Percentiles rank a stretch among this genome's conserved stretches.
Conservation (phyloP, 2,797 vertebrate genomes). For the Pantherophis alleghaniensis region DNA sequence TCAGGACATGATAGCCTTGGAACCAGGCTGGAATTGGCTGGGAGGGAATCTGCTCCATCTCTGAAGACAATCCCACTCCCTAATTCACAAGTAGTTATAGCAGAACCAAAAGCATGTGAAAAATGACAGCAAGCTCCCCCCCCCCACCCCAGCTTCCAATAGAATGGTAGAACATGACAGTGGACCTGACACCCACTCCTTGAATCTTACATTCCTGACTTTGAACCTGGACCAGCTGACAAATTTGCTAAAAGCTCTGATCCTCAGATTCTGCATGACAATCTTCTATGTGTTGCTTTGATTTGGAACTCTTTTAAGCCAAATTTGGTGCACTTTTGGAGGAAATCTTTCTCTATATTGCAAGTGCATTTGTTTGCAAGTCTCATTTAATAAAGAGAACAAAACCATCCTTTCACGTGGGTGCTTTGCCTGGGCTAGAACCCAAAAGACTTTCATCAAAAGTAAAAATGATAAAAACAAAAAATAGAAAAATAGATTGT, state of each 20-base stretch:
- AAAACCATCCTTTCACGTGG: background rate
- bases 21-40: no score
- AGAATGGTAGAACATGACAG: no score
- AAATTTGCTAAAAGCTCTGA: background rate
- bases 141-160: no score
- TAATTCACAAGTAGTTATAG: no score
- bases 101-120: no score
- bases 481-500: background rate
- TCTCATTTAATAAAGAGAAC: background rate
- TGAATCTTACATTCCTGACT: background rate
- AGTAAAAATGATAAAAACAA: background rate
- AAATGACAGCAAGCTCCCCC: no score
- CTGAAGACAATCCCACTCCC: no score
- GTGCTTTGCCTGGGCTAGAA: background rate
- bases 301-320: background rate
- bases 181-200: background rate
- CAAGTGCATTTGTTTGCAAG: background rate
- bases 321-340: background rate
- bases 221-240: background rate
- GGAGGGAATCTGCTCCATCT: no score
- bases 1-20: no score
- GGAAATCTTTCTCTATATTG: background rate
- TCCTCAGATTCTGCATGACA: background rate
- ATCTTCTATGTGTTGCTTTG: background rate
- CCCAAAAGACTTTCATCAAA: background rate